Evolutionary conservation across 2,888 invertebrate species (phyloP), one percentile per base, ranked within the genome.

Genomic region (Eupithecia centaureata): DNA sequence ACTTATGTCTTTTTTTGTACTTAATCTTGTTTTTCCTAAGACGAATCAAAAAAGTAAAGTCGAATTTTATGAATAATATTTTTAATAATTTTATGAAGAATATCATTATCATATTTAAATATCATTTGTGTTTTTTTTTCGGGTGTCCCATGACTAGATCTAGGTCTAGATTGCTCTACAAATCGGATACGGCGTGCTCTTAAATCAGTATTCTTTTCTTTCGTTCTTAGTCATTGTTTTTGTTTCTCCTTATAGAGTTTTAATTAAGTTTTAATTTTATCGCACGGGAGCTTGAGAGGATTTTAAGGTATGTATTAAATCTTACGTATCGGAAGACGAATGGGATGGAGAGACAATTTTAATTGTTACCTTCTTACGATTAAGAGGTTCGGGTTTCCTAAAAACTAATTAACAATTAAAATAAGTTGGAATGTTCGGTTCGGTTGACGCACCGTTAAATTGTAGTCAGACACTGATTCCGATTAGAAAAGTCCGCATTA

Each of bases 201-300:
- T n/a, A n/a, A n/a, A n/a, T n/a, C n/a, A n/a, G n/a, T n/a, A n/a
- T n/a, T 22, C 57, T 32, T n/a, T 57, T 57, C 12, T 57, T n/a
- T n/a, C n/a, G 22, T 57, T 52, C 38, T 70, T 73, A 73, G 76
- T 77, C 75, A 80, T 76, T 75, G 27, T 42, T 78, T 77, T 74
- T 73, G 68, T 67, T 66, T 67, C 71, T 82, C 80, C 79, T 86
- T 89, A 90, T 89, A 83, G 87, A 86, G 84, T 86, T 91, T 92
- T 92, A 91, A 92, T 91, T 91, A 91, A 91, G 88, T 87, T 90
- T 91, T 90, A 91, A 91, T 90, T 89, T 90, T 91, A 90, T 91
- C 91, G 88, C 78, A 73, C 79, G 81, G 87, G 88, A 88, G 83
- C 90, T 75, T 87, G 83, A 83, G 81, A 77, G 82, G 75, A 78